phyloP scores from a whole-genome alignment of 2,888 invertebrate genomes.

The Amphipyra tragopoginis region DNA sequence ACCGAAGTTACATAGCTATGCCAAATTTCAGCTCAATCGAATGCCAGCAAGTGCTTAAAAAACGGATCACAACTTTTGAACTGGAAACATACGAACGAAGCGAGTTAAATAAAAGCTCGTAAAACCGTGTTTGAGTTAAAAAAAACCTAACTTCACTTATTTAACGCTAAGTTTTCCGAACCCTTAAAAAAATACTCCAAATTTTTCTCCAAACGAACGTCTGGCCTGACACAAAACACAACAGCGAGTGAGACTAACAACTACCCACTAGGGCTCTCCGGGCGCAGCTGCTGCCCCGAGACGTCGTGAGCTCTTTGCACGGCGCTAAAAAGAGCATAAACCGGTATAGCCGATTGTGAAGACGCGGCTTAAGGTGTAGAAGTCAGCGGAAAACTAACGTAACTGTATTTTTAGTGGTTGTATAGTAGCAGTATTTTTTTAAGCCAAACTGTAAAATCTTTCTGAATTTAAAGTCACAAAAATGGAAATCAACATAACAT shows the following conservation, averaged over 20 bases:
- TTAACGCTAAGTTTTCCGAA: neutral
- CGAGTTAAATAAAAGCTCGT: too few relatives aligned
- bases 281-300: constrained; percentile 71
- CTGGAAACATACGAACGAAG: too few relatives aligned
- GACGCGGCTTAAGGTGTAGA: constrained; percentile 47
- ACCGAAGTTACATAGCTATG: too few relatives aligned
- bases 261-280: constrained; percentile 57
- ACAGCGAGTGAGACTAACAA: constrained; percentile 45
- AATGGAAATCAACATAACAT: too few relatives aligned
- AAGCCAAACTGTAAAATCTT: too few relatives aligned
- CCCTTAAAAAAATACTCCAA: neutral
- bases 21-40: too few relatives aligned
- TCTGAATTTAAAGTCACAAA: too few relatives aligned
- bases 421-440: too few relatives aligned
- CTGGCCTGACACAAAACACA: constrained; percentile 32
- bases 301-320: constrained; percentile 79
- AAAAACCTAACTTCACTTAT: neutral
- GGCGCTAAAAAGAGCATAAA: constrained; percentile 87
- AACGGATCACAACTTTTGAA: too few relatives aligned
- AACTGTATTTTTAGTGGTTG: neutral
- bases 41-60: too few relatives aligned
- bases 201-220: constrained; percentile 7
- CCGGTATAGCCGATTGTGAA: constrained; percentile 77
- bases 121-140: neutral
- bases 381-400: constrained; percentile 38